Evolutionary conservation across 2,113 vertebrate genomes (phyloP).

Genomic region (Naja naja): DNA sequence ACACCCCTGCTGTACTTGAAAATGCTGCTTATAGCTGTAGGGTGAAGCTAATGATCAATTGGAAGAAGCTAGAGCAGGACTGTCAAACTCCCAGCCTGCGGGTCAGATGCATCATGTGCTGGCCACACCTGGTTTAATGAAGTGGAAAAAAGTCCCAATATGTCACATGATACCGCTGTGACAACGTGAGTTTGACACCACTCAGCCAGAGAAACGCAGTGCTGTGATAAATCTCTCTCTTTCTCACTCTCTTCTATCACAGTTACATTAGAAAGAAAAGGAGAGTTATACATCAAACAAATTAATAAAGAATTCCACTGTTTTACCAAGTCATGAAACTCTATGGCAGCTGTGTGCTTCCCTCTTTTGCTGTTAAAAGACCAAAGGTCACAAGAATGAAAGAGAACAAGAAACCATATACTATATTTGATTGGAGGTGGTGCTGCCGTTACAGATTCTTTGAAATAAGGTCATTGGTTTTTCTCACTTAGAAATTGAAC

Average conservation of each 20-base stretch:
- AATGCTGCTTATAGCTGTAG: neutral
- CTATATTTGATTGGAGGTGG: neutral
- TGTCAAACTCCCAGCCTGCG: too few relatives aligned
- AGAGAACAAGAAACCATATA: neutral
- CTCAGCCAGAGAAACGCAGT: neutral
- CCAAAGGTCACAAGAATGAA: neutral
- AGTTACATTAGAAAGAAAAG: neutral
- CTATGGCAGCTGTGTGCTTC: neutral
- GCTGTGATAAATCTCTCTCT: neutral
- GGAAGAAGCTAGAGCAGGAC: neutral
- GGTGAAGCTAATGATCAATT: neutral
- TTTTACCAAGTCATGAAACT: neutral
- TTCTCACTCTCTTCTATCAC: neutral
- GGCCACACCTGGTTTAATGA: too few relatives aligned
- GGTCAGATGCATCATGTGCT: fast-evolving
- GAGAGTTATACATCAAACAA: neutral
- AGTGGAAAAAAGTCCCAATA: too few relatives aligned
- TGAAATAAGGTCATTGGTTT: neutral
- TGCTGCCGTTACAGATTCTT: neutral
- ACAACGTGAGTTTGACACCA: too few relatives aligned
- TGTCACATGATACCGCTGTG: too few relatives aligned
- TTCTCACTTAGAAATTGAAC: neutral
- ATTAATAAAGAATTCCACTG: neutral
- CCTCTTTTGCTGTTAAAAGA: neutral
- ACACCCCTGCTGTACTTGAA: neutral